Evolutionary conservation across 1,140 invertebrate genomes (phyloP), one percentile per base, ranked within the genome.

Genomic region (Coboldia fuscipes): DNA sequence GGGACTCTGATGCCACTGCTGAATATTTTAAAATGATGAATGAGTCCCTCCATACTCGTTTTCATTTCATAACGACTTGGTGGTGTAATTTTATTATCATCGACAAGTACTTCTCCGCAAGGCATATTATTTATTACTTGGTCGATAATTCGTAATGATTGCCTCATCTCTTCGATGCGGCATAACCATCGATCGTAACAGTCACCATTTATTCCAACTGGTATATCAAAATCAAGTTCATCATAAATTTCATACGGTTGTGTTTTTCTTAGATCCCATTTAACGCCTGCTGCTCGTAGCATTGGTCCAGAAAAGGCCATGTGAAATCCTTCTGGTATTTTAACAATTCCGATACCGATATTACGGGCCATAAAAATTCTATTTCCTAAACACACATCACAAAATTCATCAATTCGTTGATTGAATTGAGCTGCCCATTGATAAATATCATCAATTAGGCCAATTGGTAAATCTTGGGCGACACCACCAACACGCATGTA

Each of bases 71-170:
- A 54, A 39, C 84, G 54, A 23, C 54, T 66, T 7, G 86, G 85
- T 2, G 81, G 72, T 8, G 62, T 59, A 23, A 90, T 60, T 61
- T 92, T 92, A 22, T 71, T 61, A 55, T 92, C 84, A 49, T 92
- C 85, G 1, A 72, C 66, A 54, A 72, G 76, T 16, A 88, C 61
- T 48, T 84, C 78, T 2, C 86, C 85, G 29, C 53, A 42, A 2
- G 85, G 86, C 75, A 92, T 88, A 43, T 77, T 63, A 47, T 90
- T 76, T 24, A 92, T 48, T 38, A 80, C 80, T 55, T 92, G 84
- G 33, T 70, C 56, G 30, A 82, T 75, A 37, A 85, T 80, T 29
- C 62, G 45, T 6, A 80, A 41, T 30, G 72, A 77, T 54, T 85
- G 73, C 35, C 81, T 59, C 72, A 85, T 82, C 53, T 85, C 82